Evolutionary conservation across 2,888 invertebrate species (phyloP).

Genomic region (Calameuta filiformis): DNA sequence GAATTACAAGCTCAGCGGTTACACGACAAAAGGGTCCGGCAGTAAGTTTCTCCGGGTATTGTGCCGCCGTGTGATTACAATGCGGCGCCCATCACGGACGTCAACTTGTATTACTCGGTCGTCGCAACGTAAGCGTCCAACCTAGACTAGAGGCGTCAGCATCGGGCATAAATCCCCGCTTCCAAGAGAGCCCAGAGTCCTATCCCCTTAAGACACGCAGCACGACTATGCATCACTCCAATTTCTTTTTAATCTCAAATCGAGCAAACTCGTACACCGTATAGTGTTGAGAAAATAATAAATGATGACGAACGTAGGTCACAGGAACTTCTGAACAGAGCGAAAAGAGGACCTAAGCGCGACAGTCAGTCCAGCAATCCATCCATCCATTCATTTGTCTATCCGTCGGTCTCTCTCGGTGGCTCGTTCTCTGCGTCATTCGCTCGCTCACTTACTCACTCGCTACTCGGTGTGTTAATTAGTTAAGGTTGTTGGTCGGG

Average conservation of each 20-base stretch:
- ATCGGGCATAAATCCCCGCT: background rate
- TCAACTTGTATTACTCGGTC: constrained; percentile 24
- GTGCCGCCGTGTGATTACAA: background rate
- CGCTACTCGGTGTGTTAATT: constrained; percentile 67
- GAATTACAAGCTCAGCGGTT: background rate
- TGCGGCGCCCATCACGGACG: background rate
- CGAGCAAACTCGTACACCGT: background rate
- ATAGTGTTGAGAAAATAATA: background rate
- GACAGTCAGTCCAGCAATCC: background rate
- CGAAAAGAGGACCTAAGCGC: background rate
- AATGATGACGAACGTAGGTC: background rate
- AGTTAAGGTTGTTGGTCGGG: constrained; percentile 68
- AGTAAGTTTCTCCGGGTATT: background rate
- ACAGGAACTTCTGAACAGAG: background rate
- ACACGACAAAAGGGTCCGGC: background rate
- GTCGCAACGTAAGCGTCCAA: constrained; percentile 13
- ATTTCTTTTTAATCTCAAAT: background rate
- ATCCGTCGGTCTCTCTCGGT: constrained; percentile 32
- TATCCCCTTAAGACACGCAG: background rate
- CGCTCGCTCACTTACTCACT: constrained; percentile 57
- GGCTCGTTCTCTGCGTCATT: constrained; percentile 50
- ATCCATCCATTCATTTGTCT: constrained; percentile 33
- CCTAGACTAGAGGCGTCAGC: background rate
- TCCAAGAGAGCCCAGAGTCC: too few relatives aligned
- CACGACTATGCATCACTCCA: background rate